Evolutionary conservation across 2,888 invertebrate species (phyloP).

Genomic region (Acanthopleura granulata): DNA sequence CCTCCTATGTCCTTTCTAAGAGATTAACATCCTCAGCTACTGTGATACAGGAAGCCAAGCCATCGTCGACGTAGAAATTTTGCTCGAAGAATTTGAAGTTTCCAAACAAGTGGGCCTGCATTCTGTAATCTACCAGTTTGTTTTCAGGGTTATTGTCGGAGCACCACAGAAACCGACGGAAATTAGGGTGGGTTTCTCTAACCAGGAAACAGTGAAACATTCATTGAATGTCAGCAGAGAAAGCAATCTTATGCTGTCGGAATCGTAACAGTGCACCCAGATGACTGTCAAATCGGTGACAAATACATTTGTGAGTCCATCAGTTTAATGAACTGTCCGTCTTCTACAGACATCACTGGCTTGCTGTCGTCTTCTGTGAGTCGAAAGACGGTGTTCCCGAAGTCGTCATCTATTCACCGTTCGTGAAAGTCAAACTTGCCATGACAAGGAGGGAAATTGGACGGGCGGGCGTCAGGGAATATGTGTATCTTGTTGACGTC

Average conservation of each 20-base stretch:
- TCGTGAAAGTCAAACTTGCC: conserved; percentile 22
- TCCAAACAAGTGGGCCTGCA: conserved; percentile 29
- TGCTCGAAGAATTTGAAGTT: conserved; percentile 23
- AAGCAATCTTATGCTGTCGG: too few species aligned
- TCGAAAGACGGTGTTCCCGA: conserved; percentile 20
- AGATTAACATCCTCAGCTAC: neutral
- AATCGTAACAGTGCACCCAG: too few species aligned
- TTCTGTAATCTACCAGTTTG: conserved; percentile 23
- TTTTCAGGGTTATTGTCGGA: conserved; percentile 22
- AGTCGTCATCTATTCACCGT: neutral
- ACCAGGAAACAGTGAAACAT: too few species aligned
- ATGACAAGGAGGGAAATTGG: conserved; percentile 21
- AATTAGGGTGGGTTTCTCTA: too few species aligned
- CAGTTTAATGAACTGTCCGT: conserved; percentile 29
- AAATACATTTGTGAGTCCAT: conserved; percentile 29
- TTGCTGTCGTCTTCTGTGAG: conserved; percentile 30
- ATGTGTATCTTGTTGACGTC: too few species aligned
- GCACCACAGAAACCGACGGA: too few species aligned
- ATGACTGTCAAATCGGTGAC: conserved; percentile 26
- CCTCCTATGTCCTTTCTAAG: conserved; percentile 23
- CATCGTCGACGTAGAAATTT: conserved; percentile 30
- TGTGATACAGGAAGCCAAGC: conserved; percentile 19
- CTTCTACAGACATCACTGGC: conserved; percentile 31
- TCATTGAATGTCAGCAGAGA: too few species aligned
- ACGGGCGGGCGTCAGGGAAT: too few species aligned